Evolutionary conservation across 1,140 invertebrate genomes (phyloP).

Genomic region (Hetaerina americana): DNA sequence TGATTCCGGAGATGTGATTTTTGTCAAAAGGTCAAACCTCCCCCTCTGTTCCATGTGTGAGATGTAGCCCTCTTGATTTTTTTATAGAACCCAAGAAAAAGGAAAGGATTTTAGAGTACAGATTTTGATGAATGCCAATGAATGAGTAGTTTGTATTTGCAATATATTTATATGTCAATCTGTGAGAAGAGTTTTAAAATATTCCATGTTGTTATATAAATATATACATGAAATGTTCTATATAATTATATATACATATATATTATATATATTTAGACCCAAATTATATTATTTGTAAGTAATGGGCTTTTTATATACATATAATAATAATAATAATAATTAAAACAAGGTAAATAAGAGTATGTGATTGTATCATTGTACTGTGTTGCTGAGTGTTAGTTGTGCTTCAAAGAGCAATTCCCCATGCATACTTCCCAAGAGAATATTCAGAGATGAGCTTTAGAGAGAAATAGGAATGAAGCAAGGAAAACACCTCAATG

Average conservation of each 20-base stretch:
- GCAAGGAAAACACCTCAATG: neutral
- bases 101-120: neutral
- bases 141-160: neutral
- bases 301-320: neutral
- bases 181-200: neutral
- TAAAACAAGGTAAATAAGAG: neutral
- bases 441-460: neutral
- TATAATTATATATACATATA: constrained; percentile 1
- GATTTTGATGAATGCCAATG: neutral
- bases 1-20: neutral
- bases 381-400: neutral
- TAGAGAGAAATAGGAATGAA: neutral
- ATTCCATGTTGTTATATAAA: constrained; percentile 1
- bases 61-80: neutral
- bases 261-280: neutral
- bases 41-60: no score
- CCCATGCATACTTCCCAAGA: neutral
- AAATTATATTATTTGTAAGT: neutral
- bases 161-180: neutral
- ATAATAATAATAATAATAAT: no score
- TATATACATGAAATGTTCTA: neutral
- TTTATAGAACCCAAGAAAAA: neutral
- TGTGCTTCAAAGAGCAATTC: neutral
- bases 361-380: neutral
- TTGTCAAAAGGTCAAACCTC: neutral